Conservation (phyloP, 2,113 vertebrate species). For the Egretta garzetta region DNA sequence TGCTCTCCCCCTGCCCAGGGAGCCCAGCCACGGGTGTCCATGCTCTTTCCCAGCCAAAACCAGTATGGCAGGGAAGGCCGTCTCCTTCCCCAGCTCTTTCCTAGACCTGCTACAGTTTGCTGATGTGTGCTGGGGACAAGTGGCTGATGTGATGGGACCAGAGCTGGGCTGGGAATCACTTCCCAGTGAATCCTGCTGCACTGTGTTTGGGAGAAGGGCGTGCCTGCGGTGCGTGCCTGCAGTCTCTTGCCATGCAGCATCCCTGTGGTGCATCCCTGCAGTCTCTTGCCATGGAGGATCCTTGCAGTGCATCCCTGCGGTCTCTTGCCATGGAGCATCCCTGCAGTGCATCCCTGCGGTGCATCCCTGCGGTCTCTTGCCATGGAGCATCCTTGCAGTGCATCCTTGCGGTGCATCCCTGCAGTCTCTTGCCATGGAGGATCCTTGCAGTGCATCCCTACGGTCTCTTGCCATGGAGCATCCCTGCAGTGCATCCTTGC, state of each 20-base stretch:
- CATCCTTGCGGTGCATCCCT: too few relatives aligned
- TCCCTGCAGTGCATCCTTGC: neutral
- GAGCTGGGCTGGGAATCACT: neutral
- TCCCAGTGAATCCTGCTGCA: neutral
- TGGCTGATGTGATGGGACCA: neutral
- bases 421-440: neutral
- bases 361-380: neutral
- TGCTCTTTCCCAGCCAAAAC: too few relatives aligned
- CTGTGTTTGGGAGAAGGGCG: neutral
- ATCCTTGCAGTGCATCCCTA: neutral
- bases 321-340: too few relatives aligned
- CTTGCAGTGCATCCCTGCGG: too few relatives aligned
- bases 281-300: too few relatives aligned
- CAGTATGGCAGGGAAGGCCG: too few relatives aligned
- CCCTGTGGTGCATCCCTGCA: too few relatives aligned
- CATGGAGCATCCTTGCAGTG: neutral
- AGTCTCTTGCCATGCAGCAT: too few relatives aligned
- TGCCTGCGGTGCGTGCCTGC: neutral
- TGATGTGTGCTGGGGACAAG: fast-evolving
- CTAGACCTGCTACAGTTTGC: neutral
- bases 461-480: too few relatives aligned
- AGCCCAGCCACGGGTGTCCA: neutral
- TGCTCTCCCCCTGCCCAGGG: neutral
- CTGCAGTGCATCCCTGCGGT: neutral
- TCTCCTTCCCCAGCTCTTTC: neutral